phyloP scores from a whole-genome alignment of 2,113 vertebrate species.

The Acanthisitta chloris region DNA sequence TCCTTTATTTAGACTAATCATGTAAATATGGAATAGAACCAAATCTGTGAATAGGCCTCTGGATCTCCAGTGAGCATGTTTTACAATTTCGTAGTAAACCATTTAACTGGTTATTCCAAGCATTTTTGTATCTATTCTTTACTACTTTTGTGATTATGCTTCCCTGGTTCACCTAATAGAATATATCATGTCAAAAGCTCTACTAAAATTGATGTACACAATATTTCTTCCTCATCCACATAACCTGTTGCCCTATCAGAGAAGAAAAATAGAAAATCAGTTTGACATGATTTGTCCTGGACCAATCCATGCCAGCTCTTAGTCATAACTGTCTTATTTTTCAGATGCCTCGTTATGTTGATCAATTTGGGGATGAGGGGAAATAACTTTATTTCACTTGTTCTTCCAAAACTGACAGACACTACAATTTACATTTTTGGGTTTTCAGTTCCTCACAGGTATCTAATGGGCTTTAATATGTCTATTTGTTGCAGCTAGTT shows the following conservation, averaged over 20 bases:
- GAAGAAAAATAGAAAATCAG: not conserved
- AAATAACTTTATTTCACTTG: not conserved
- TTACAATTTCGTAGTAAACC: not conserved
- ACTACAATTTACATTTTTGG: not conserved
- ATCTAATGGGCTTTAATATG: not conserved
- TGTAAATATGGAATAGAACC: not conserved
- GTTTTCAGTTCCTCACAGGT: not conserved
- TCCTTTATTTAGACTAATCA: not conserved
- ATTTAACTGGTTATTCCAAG: not conserved
- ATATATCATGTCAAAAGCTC: not conserved
- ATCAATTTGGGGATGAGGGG: not conserved
- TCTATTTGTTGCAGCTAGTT: not conserved
- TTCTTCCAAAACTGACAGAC: not conserved
- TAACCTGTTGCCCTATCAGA: not conserved
- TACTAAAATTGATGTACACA: not conserved
- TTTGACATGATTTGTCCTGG: not conserved
- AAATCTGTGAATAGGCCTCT: accelerated
- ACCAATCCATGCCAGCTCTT: not conserved
- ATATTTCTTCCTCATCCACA: not conserved
- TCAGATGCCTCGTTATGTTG: not conserved
- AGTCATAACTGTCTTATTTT: not conserved
- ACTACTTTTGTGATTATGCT: not conserved
- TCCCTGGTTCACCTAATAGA: not conserved
- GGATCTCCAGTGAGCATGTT: not conserved
- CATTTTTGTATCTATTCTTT: not conserved